Base-by-base conservation (phyloP, 2,888 invertebrate species). In the Ornithoptera priamus region DNA sequence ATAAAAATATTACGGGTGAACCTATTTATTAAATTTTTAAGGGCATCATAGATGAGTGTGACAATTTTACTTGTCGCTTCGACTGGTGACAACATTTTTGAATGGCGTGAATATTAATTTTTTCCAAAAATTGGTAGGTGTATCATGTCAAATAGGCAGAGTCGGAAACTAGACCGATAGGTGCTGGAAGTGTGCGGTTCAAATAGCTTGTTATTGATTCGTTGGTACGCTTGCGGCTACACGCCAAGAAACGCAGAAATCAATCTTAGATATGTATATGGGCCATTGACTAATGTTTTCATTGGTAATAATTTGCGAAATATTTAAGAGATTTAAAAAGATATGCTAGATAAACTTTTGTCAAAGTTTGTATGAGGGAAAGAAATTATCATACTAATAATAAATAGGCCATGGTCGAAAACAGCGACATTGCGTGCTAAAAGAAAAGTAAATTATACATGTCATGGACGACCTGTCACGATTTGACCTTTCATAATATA, bases 401-500 rank as follows among this genome's bases (percentile, higher is more conserved):
- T 22, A 58, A 22, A 22, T 22, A 58, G 57, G 57, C 39, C 39
- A n/a, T 39, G 30, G 20, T 20, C 61, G 61, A 61, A 61, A 61
- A 18, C 20, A 20, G 72, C 71, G 66, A 57, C 46, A 42, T 82
- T 67, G 81, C 84, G 82, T 85, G 83, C 76, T 22, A 71, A 79
- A 83, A 80, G 79, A 56, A 24, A 63, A 74, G 72, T 71, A 75
- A 69, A 69, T 72, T 67, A 72, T 72, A 73, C 72, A 71, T 75
- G 82, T 78, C 83, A 80, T 73, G 79, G 76, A 73, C 76, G 71
- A 72, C 72, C 67, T 76, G 81, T 79, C 80, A 81, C 75, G 76
- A 75, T 71, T 70, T 73, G 65, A 67, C 65, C 72, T 69, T 73
- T 74, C 74, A n/a, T n/a, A 73, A 76, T 71, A 68, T 65, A 64